Conservation (phyloP, 2,888 invertebrate species). For the Troides aeacus region DNA sequence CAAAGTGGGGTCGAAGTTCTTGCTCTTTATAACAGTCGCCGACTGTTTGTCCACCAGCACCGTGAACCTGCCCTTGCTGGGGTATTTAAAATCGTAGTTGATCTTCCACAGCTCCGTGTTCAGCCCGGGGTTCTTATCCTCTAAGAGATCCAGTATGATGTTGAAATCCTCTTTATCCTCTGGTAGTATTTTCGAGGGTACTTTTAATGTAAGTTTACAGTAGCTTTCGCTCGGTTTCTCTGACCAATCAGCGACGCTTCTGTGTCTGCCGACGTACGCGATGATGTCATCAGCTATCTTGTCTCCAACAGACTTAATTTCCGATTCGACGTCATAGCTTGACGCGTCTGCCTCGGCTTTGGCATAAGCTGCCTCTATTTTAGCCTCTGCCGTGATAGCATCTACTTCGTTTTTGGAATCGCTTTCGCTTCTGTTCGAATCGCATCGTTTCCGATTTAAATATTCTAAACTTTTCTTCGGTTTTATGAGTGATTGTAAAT, state of each 20-base stretch:
- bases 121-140: slow-evolving; percentile 66
- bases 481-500: slow-evolving; percentile 59
- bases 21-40: slow-evolving; percentile 49
- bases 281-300: background rate
- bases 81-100: slow-evolving; percentile 46
- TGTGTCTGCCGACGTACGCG: slow-evolving; percentile 3
- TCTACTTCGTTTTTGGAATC: background rate
- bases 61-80: slow-evolving; percentile 55
- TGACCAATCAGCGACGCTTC: background rate
- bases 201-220: slow-evolving; percentile 55
- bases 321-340: background rate
- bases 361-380: background rate
- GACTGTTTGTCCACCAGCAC: slow-evolving; percentile 60
- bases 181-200: slow-evolving; percentile 56
- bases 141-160: slow-evolving; percentile 62
- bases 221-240: slow-evolving; percentile 30
- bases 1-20: slow-evolving; percentile 54
- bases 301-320: background rate
- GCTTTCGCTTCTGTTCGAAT: background rate
- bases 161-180: slow-evolving; percentile 62
- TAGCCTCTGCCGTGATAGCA: background rate
- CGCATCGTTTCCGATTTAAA: slow-evolving; percentile 37
- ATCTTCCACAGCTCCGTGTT: slow-evolving; percentile 66
- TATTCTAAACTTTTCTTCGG: slow-evolving; percentile 53
- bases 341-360: background rate